Evolutionary conservation across 1,140 invertebrate species (phyloP), one percentile per base, ranked within the genome.

Genomic region (Argopecten irradians): DNA sequence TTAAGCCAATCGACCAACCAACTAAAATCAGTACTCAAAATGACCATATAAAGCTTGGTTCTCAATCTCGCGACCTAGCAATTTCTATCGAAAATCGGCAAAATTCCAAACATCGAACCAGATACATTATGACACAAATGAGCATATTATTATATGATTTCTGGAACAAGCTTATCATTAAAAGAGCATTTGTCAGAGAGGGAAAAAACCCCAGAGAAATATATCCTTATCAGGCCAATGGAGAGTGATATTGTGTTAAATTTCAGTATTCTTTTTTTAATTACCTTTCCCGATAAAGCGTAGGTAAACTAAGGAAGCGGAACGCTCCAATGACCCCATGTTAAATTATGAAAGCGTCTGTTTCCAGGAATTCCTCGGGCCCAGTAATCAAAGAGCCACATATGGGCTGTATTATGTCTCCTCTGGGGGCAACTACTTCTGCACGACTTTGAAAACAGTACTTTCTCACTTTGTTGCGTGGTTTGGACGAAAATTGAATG

Each of bases 311-410:
- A 71, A n/a, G 55, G 22, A 28, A 71, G 22, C 55, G 55, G n/a
- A 71, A 71, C 55, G n/a, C 28, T 71, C 55, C 55, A 71, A 71
- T 71, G 55, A 71, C 55, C 55, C 55, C 22, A n/a, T 16, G 55
- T 71, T 71, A 71, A 71, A 71, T 71, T 71, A 71, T 71, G 55
- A 71, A 71, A 71, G 55, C 55, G 55, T 71, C 55, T 71, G 55
- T 71, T 71, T 71, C 55, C 55, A 16, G 28, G 55, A 71, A 71
- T 28, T 71, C 55, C 55, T 71, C n/a, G 28, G 55, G 55, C 5
- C 55, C 22, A 71, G 55, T 71, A 71, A 71, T 71, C 55, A 71
- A 71, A 71, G 55, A 71, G 55, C 55, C 22, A 71, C 55, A 71
- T 71, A 71, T 71, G 55, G 55, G 55, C 55, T 1, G 55, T n/a